Conservation (phyloP, 2,888 invertebrate species). For the Lucinisca nassula region DNA sequence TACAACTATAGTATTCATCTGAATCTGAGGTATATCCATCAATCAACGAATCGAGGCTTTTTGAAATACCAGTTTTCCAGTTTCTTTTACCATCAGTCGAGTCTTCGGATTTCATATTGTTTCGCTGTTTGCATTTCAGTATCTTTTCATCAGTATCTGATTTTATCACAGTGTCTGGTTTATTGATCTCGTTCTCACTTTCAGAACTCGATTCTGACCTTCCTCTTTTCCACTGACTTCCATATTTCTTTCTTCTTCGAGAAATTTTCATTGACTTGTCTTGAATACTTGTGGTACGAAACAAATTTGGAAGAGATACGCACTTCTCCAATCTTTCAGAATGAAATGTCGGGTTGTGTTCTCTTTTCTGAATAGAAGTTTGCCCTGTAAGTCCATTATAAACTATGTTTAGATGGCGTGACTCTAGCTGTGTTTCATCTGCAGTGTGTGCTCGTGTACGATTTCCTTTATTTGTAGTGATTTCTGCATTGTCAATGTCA, state of each 20-base stretch:
- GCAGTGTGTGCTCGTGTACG: neutral
- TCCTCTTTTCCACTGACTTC: neutral
- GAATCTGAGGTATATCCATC: neutral
- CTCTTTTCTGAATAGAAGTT: neutral
- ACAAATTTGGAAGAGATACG: neutral
- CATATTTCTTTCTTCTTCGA: neutral
- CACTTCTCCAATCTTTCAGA: neutral
- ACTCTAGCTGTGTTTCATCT: neutral
- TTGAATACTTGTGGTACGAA: conserved; percentile 1
- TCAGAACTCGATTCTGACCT: neutral
- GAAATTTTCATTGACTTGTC: neutral
- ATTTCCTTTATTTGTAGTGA: no score
- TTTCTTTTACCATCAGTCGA: neutral
- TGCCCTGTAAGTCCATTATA: neutral
- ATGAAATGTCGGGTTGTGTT: neutral
- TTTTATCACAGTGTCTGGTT: neutral
- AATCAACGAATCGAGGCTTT: neutral
- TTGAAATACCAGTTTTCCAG: no score
- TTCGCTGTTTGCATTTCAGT: neutral
- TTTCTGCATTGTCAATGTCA: no score
- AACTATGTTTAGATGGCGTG: neutral
- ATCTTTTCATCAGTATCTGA: neutral
- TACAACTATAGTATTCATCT: neutral
- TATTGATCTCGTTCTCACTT: neutral
- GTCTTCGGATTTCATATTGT: neutral